Conservation (phyloP, 2,797 vertebrate genomes). For the Acipenser transmontanus region DNA sequence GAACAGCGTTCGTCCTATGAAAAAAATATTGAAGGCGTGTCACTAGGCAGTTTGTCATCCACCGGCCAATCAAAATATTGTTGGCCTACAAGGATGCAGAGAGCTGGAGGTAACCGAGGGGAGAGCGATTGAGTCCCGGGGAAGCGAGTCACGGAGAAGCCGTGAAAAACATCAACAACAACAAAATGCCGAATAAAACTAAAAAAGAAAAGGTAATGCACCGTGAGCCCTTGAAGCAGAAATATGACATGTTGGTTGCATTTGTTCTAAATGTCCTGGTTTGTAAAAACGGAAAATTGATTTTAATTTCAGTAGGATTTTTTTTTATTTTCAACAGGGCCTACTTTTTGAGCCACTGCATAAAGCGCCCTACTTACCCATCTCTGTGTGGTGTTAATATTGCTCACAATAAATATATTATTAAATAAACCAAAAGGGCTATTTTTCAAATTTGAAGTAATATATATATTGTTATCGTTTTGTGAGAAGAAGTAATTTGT, state of each 20-base stretch:
- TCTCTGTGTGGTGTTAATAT: not conserved
- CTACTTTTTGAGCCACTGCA: constrained; percentile 21
- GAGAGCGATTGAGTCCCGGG: constrained; percentile 45
- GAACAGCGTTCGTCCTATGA: constrained; percentile 11
- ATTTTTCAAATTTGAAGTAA: no score
- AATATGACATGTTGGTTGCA: not conserved
- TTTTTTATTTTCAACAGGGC: constrained; percentile 20
- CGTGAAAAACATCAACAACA: constrained; percentile 28
- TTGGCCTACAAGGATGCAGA: constrained; percentile 35
- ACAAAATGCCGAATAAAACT: constrained; percentile 67
- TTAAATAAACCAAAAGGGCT: no score
- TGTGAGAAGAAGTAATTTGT: no score
- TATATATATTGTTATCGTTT: no score
- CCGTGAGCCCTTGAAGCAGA: no score
- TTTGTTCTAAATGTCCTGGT: constrained; percentile 1
- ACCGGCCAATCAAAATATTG: constrained; percentile 45
- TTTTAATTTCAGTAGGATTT: constrained; percentile 8
- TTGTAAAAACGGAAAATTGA: not conserved
- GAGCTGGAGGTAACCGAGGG: constrained; percentile 40
- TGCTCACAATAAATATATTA: no score
- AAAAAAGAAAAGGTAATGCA: constrained; percentile 68
- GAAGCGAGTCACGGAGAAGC: constrained; percentile 46
- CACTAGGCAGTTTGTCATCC: constrained; percentile 22
- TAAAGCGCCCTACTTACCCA: constrained; percentile 13
- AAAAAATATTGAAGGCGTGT: constrained; percentile 22